Evolutionary conservation across 2,888 invertebrate species (phyloP), one percentile per base, ranked within the genome.

Genomic region (Meghimatium bilineatum): DNA sequence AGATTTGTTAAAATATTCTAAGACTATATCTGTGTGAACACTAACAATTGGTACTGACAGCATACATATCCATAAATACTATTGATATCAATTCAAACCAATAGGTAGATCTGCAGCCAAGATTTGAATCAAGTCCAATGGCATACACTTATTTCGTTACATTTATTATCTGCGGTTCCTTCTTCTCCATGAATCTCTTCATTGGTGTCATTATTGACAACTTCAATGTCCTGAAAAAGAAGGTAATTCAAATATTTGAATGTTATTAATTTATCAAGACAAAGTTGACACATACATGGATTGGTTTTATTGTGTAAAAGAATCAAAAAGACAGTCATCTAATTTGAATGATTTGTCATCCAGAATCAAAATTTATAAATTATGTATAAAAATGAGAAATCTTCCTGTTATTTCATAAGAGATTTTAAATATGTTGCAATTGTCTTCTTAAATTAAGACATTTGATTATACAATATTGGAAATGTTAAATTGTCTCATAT

Each of bases 141-240:
- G 97, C 97, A 89, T 98, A 98, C 93, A 95, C 97, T 92, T 98
- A 98, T 95, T 98, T 98, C 94, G 97, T 98, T 86, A 97, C 97
- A 93, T 98, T 99, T 94, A 98, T 99, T 91, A 97, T 98, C 79
- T 97, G 98, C 94, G 98, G 98, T 80, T 97, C 98, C 86, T 98
- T 98, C 95, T 98, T 98, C 95, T 98, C 98, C 71, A 95, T 98
- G 88, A 98, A 98, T 95, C 96, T 98, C 91, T 98, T 98, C 95
- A 98, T 98, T 95, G 98, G 98, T 96, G 98, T 98, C 92, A 98
- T 98, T 94, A 98, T 98, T 94, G 98, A 98, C 95, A 98, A 98
- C 95, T 98, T 98, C 94, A 98, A 98, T 95, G 97, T 97, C 96
- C 96, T 98, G 92, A 98, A 98, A 95, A 98, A 98, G 94, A 98